phyloP scores from a whole-genome alignment of 2,113 vertebrate genomes.

The cattle (Bos taurus) region ARS-UCD2.0 NC_037334.1:101947501-101948000 shows the following conservation, averaged over 20 bases:
- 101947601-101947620: not conserved
- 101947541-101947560: not conserved
- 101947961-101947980: not conserved
- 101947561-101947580: not conserved
- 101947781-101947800: not conserved
- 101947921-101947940: not conserved
- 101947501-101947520: not conserved
- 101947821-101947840: not conserved
- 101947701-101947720: not conserved
- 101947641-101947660: not conserved
- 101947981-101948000: not conserved
- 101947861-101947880: not conserved
- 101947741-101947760: fast-evolving
- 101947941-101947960: not conserved
- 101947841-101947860: not conserved
- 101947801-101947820: not conserved
- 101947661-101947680: not conserved
- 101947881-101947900: not conserved
- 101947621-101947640: not conserved
- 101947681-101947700: not conserved
- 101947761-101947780: not conserved
- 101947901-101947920: not conserved
- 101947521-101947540: not conserved
- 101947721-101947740: not conserved
- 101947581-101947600: not conserved